These are phyloP conservation scores for Anneissia japonica DNA, from an alignment of 35 echinoderm and acorn worm genomes.

Conservation along the genomic window DNA sequence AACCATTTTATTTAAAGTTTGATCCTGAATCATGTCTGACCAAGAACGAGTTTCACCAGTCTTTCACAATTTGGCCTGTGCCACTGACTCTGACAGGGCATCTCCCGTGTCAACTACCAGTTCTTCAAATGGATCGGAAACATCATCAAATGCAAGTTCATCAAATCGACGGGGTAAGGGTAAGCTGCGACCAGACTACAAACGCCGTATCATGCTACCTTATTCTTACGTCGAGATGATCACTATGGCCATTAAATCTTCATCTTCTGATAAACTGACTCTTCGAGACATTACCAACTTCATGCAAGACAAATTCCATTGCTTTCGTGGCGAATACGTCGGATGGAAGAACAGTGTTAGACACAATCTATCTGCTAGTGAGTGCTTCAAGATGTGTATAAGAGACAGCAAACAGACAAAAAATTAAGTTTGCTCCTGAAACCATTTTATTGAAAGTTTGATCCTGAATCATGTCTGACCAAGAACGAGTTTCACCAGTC, in stretches of 20 bases:
- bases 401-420: no score
- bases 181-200: constrained; percentile 31
- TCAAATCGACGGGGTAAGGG: neutral
- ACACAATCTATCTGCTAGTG: constrained; percentile 48
- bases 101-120: neutral
- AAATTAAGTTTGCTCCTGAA: neutral
- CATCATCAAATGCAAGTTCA: neutral
- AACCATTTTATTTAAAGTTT: neutral
- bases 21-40: neutral
- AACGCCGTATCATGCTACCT: constrained; percentile 46
- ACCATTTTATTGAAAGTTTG: neutral
- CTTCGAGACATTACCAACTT: constrained; percentile 61
- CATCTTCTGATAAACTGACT: constrained; percentile 46
- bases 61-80: neutral
- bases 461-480: neutral
- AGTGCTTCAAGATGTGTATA: no score
- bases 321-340: constrained; percentile 54
- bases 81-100: neutral
- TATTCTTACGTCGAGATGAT: constrained; percentile 84
- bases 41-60: neutral
- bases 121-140: neutral
- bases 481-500: neutral
- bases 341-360: constrained; percentile 59
- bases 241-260: constrained; percentile 67
- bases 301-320: constrained; percentile 33